A percentile compares a stretch with the other conserved stretches of the same genome.
Evolutionary conservation across 2,888 invertebrate genomes (phyloP).

Genomic region (Macrosiphum euphorbiae): DNA sequence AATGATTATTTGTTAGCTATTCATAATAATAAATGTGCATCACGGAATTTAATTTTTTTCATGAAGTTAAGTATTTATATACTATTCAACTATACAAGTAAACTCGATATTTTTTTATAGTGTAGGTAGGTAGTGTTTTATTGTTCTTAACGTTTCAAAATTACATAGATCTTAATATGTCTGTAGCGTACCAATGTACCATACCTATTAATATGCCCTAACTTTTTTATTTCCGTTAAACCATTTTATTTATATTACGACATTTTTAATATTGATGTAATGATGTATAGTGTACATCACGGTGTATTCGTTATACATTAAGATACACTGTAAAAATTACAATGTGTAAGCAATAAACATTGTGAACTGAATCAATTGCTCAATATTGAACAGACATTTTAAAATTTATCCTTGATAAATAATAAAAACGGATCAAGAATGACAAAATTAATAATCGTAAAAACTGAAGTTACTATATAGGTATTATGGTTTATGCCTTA

Average conservation of each 20-base stretch:
- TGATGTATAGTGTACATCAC: background rate
- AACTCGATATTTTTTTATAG: too few species aligned
- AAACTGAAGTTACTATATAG: background rate
- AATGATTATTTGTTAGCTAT: background rate
- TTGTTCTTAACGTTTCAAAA: background rate
- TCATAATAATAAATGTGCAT: background rate
- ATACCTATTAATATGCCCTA: background rate
- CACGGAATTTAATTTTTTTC: too few species aligned
- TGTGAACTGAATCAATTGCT: background rate
- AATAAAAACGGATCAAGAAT: background rate
- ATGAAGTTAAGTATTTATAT: too few species aligned
- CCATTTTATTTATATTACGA: background rate
- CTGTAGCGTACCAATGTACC: background rate
- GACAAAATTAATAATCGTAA: background rate
- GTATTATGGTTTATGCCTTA: too few species aligned
- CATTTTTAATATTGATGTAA: background rate
- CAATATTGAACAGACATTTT: background rate
- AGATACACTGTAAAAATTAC: background rate
- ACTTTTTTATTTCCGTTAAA: background rate
- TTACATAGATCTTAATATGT: background rate
- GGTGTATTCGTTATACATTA: background rate
- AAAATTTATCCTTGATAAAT: background rate
- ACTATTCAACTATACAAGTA: too few species aligned
- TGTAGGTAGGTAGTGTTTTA: background rate
- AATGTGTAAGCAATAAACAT: background rate